These are phyloP conservation scores for Lagopus muta DNA, from an alignment of 2,113 vertebrate species.

Conservation along the genomic window DNA sequence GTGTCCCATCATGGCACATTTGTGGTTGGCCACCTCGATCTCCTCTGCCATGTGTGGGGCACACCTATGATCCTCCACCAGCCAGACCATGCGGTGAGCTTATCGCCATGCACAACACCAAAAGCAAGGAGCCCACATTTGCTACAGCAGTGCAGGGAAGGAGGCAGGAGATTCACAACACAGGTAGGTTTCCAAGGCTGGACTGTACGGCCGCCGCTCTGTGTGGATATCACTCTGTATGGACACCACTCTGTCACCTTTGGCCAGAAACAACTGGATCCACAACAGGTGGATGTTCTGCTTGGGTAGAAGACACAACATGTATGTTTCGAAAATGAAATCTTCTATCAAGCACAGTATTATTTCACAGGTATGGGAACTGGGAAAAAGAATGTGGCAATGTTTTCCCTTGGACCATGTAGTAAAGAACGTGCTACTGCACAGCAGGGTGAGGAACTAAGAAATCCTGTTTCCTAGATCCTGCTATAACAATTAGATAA, in stretches of 20 bases:
- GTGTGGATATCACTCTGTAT: too few relatives aligned
- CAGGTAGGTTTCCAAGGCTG: too few relatives aligned
- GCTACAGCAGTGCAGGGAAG: background rate
- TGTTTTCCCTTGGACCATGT: background rate
- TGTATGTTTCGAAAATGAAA: background rate
- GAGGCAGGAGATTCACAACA: background rate
- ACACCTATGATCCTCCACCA: rapidly evolving
- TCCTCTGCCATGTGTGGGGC: background rate
- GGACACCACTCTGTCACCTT: too few relatives aligned
- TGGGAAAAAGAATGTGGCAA: background rate
- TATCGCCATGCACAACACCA: background rate
- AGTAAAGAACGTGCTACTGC: background rate
- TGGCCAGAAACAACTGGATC: too few relatives aligned
- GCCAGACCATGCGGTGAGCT: background rate
- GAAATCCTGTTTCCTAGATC: slow-evolving; percentile 9
- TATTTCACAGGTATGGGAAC: background rate
- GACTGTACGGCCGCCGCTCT: too few relatives aligned
- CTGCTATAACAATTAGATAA: background rate
- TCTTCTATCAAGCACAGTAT: background rate
- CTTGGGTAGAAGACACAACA: background rate
- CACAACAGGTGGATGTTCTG: too few relatives aligned
- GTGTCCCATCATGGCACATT: background rate
- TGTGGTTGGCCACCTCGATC: background rate
- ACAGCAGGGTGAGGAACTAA: background rate
- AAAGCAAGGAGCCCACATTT: background rate